phyloP scores from a whole-genome alignment of 2,797 vertebrate species.

The Chiloscyllium punctatum region DNA sequence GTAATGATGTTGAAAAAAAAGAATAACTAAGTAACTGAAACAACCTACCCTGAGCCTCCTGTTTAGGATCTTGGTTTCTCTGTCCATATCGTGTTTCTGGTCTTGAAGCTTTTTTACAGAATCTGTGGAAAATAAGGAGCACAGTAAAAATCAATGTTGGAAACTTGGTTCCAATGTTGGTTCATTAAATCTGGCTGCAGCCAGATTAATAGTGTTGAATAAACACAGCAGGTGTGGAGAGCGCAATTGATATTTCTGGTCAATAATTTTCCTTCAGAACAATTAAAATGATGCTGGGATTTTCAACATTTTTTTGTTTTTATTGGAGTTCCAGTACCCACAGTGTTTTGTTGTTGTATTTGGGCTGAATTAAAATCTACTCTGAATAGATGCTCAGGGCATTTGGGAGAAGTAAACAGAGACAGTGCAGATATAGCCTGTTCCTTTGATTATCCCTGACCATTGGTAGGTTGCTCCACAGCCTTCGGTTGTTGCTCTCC shows the following conservation, averaged over 20 bases:
- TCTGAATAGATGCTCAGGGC: neutral
- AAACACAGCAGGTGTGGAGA: no score
- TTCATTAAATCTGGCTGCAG: neutral
- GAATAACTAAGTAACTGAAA: neutral
- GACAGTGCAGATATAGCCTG: neutral
- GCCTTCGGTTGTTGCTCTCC: neutral
- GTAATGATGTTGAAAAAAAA: neutral
- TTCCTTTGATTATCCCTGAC: neutral
- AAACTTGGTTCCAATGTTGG: neutral
- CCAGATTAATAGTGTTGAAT: neutral
- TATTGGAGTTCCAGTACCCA: no score
- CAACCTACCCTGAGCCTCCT: conserved; percentile 75
- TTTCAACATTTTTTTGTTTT: no score
- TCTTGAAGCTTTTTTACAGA: conserved; percentile 92
- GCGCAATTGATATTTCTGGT: no score
- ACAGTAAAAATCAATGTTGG: no score
- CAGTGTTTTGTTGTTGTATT: no score
- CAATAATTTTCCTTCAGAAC: no score
- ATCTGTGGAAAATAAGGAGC: conserved; percentile 59
- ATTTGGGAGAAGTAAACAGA: neutral
- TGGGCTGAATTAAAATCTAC: neutral
- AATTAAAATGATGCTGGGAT: no score
- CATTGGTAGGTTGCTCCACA: neutral
- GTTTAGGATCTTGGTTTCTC: conserved; percentile 91
- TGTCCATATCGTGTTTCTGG: conserved; percentile 91